These are phyloP conservation scores for Cerastoderma edule DNA, from an alignment of 2,888 invertebrate species.

Conservation along the genomic window DNA sequence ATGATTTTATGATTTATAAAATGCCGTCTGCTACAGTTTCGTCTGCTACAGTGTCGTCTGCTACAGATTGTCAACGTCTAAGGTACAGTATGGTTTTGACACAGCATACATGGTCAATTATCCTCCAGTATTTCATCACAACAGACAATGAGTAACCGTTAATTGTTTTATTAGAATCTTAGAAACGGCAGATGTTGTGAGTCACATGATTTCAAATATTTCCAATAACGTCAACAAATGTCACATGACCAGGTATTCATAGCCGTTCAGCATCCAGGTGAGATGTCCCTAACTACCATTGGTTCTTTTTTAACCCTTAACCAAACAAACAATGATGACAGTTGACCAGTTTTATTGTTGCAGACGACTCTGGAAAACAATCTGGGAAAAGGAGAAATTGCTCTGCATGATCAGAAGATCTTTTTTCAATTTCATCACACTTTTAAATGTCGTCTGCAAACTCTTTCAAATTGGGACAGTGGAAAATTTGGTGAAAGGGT, in stretches of 20 bases:
- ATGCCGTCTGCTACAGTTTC: too few relatives aligned
- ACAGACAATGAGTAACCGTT: background rate
- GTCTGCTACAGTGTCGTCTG: too few relatives aligned
- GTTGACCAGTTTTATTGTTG: too few relatives aligned
- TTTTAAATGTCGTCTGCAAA: too few relatives aligned
- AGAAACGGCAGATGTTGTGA: slow-evolving; percentile 29
- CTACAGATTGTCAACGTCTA: too few relatives aligned
- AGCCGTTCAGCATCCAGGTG: slow-evolving; percentile 15
- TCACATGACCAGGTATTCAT: slow-evolving; percentile 25
- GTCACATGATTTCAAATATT: slow-evolving; percentile 31
- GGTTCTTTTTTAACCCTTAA: background rate
- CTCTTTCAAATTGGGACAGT: too few relatives aligned
- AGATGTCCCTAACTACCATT: background rate
- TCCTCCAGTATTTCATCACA: background rate
- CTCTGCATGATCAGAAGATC: too few relatives aligned
- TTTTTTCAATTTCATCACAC: too few relatives aligned
- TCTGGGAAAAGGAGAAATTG: too few relatives aligned
- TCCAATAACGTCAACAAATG: slow-evolving; percentile 14
- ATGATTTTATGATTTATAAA: background rate
- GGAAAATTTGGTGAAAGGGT: too few relatives aligned
- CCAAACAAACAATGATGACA: too few relatives aligned
- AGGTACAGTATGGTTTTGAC: background rate
- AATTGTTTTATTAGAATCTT: slow-evolving; percentile 16
- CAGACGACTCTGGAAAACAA: too few relatives aligned
- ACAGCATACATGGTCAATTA: background rate